Evolutionary conservation across 2,888 invertebrate species (phyloP).

Genomic region (Megaustenia siamemsis): DNA sequence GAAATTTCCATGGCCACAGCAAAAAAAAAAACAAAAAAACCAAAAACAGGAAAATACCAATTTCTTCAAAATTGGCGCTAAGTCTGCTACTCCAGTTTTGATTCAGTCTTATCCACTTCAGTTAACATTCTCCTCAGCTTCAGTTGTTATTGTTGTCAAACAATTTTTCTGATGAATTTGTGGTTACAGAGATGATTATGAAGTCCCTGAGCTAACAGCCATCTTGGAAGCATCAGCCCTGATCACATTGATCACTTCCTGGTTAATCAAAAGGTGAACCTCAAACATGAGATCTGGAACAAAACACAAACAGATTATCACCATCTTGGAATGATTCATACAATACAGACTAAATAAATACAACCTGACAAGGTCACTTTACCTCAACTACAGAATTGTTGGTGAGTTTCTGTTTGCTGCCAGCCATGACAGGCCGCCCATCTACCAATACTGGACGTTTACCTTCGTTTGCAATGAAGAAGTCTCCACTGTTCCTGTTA

Average conservation of each 20-base stretch:
- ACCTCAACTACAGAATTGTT: slow-evolving; percentile 97
- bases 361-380: too few relatives aligned
- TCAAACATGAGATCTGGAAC: slow-evolving; percentile 90
- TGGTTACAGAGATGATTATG: background rate
- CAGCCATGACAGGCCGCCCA: slow-evolving; percentile 91
- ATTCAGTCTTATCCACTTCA: too few relatives aligned
- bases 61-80: too few relatives aligned
- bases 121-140: background rate
- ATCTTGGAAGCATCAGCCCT: slow-evolving; percentile 87
- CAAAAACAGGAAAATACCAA: too few relatives aligned
- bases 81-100: too few relatives aligned
- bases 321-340: too few relatives aligned
- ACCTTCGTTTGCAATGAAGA: slow-evolving; percentile 96
- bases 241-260: slow-evolving; percentile 92
- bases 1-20: too few relatives aligned
- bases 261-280: slow-evolving; percentile 95
- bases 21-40: too few relatives aligned
- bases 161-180: too few relatives aligned
- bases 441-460: slow-evolving; percentile 96
- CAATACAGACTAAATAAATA: too few relatives aligned
- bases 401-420: slow-evolving; percentile 92
- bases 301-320: too few relatives aligned
- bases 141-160: background rate
- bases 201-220: slow-evolving; percentile 17
- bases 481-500: slow-evolving; percentile 92